A percentile compares a stretch with the other conserved stretches of the same genome.
Conservation (phyloP, 2,113 vertebrate species). For the Steatornis caripensis region DNA sequence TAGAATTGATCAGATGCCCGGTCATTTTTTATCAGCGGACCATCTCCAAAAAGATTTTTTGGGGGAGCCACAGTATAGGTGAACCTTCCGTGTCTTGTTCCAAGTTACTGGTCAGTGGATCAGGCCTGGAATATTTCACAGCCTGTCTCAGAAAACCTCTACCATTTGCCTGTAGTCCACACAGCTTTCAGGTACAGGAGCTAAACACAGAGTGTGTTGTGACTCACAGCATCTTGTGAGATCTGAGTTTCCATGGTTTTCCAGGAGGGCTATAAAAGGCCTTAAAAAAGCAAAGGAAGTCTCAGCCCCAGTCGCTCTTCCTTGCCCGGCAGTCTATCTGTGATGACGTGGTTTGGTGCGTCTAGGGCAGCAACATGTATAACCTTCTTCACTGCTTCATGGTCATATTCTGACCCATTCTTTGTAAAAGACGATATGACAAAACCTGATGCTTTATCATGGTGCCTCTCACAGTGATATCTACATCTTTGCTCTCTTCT, state of each 20-base stretch:
- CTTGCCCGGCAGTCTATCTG: neutral
- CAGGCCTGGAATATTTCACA: neutral
- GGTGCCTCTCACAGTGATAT: neutral
- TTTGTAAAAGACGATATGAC: rapidly evolving
- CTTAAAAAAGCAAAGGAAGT: neutral
- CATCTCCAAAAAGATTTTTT: neutral
- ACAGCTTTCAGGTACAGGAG: neutral
- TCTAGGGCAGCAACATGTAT: neutral
- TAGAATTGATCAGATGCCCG: neutral
- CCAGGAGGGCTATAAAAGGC: neutral
- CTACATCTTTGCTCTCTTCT: neutral
- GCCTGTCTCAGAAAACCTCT: neutral
- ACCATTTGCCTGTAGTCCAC: neutral
- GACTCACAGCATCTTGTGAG: neutral
- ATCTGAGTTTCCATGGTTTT: neutral
- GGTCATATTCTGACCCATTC: neutral
- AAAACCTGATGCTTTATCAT: neutral
- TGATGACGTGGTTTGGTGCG: rapidly evolving
- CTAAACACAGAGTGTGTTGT: neutral
- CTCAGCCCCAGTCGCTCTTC: neutral
- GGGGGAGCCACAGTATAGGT: neutral
- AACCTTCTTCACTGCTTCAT: neutral
- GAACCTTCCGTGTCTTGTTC: neutral
- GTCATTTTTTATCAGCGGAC: neutral
- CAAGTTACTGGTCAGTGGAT: neutral